Evolutionary conservation across 2,797 vertebrate species (phyloP), one percentile per base, ranked within the genome.

Genomic region (Sphenodon punctatus): DNA sequence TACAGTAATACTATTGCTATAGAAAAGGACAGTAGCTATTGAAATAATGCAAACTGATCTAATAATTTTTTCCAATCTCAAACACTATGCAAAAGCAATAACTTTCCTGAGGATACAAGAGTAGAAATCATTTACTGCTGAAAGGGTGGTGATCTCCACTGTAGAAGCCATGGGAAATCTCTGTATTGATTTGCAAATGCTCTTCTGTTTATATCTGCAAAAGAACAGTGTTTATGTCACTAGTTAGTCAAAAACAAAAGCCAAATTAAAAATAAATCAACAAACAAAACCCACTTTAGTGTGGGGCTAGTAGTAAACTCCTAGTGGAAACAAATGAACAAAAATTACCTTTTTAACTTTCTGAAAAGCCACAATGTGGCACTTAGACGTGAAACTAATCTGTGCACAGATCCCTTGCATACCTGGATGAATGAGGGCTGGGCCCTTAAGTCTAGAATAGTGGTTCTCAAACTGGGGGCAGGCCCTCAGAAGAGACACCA

Each of bases 101-200:
- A 88, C 69, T 59, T 23, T 17, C 30, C 41, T 80, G 88, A 98
- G 97, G 98, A 98, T 98, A 98, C 97, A 91, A 53, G 98, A 98
- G 60, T 96, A 96, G 79, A 99, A 98, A 76, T 97, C 97, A 56
- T 98, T 99, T 67, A 96, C 94, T n/a, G 98, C 95, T 58, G 98
- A 97, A 73, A 98, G 70, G 65, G 96, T 93, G 20, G 97, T 97
- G 71, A 98, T 95, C 77, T 97, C 96, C 12, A 93, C 87, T 30
- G 90, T 60, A 23, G 95, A 92, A 2, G 92, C 71, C 68, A 94
- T 95, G 12, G 85, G 41, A 51, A 97, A 95, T 68, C 92, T 89
- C 61, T 90, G 89, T 5, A 95, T 67, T 51, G 94, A 46, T 84
- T 93, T 95, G 84, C 92, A 93, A 60, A 92, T 78, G 84, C 96